Evolutionary conservation across 2,888 invertebrate genomes (phyloP), one percentile per base, ranked within the genome.

Genomic region (Zootermopsis nevadensis): DNA sequence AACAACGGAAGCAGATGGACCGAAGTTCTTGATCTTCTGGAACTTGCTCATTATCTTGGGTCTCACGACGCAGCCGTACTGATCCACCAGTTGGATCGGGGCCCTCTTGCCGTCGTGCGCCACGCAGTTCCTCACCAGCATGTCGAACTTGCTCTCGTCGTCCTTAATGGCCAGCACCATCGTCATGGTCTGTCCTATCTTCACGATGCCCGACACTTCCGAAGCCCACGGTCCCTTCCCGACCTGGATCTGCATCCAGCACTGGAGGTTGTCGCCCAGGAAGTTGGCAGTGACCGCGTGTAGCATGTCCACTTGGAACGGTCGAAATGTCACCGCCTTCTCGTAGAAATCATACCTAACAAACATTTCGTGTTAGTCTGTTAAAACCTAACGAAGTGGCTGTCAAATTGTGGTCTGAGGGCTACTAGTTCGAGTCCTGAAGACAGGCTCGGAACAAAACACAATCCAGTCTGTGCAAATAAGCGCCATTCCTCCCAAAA

Each of bases 151-250:
- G 88, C 97, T 97, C 90, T 98, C 98, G 87, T 98, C 97, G 87
- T 98, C 98, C 90, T 98, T 98, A 88, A 98, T 98, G 33, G 98
- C 98, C 84, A 98, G 91, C 22, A 98, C 98, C 98, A 98, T 98
- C 22, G 98, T 98, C 98, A 98, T 98, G 0, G 98, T 98, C 89
- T 98, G 98, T 35, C 98, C 98, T 86, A 98, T 98, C 91, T 98
- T 98, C 19, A 98, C 98, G 87, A 98, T 97, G 82, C 98, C 98
- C 0, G 97, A 97, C 53, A 98, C 98, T 90, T 98, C 98, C 24
- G 97, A 97, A n/a, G 98, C 98, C 98, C 98, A 98, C 0, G 98
- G 98, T 86, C 98, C 98, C 89, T 98, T 98, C 83, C 98, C 98
- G 76, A 97, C 97, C 90, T 98, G 98, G 87, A 98, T 98, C 90